A percentile compares a stretch with the other conserved stretches of the same genome.
Conservation (phyloP, 2,888 invertebrate species). For the Pediacus dermestoides region DNA sequence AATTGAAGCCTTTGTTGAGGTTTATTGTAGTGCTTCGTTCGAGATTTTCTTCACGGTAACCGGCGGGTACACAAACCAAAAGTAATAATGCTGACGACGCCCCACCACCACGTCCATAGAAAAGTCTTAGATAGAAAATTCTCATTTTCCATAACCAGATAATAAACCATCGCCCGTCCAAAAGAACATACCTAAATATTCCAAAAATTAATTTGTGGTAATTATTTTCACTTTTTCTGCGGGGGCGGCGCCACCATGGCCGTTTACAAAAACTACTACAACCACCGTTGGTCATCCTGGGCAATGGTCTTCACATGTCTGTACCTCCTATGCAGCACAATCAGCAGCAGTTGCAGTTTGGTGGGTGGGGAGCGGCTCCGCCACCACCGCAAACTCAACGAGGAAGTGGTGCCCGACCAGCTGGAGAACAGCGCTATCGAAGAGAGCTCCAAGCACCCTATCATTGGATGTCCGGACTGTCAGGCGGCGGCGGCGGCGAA, state of each 20-base stretch:
- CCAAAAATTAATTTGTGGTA: too few relatives aligned
- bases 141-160: slow-evolving; percentile 14
- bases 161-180: slow-evolving; percentile 18
- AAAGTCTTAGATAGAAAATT: slow-evolving; percentile 26
- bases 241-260: slow-evolving; percentile 40
- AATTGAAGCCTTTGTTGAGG: slow-evolving; percentile 1
- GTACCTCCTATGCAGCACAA: slow-evolving; percentile 40
- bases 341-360: slow-evolving; percentile 28
- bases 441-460: slow-evolving; percentile 28
- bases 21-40: neutral
- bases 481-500: slow-evolving; percentile 28
- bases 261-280: slow-evolving; percentile 37
- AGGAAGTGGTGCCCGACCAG: slow-evolving; percentile 28
- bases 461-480: slow-evolving; percentile 47
- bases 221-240: too few relatives aligned
- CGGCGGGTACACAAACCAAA: slow-evolving; percentile 1
- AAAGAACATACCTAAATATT: slow-evolving; percentile 6
- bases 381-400: slow-evolving; percentile 29
- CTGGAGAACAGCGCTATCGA: slow-evolving; percentile 33
- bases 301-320: slow-evolving; percentile 39
- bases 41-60: slow-evolving; percentile 6
- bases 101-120: slow-evolving; percentile 9
- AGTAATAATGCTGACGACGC: neutral
- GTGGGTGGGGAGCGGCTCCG: slow-evolving; percentile 33
- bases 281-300: slow-evolving; percentile 36